A percentile compares a stretch with the other conserved stretches of the same genome.
These are phyloP conservation scores for Malthinus flaveolus DNA, from an alignment of 2,888 invertebrate genomes.

Conservation along the genomic window DNA sequence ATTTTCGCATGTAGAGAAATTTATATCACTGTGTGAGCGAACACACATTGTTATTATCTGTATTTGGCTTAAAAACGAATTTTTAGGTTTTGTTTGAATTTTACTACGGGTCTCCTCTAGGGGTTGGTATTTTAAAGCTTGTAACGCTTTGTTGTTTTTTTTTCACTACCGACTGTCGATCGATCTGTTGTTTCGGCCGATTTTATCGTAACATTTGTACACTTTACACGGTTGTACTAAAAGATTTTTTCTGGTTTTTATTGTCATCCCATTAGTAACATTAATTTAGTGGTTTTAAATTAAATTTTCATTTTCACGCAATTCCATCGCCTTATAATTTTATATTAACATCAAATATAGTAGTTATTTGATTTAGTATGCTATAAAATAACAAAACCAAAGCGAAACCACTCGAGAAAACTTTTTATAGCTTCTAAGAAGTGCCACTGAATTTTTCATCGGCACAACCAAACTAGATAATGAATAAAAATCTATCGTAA, in stretches of 20 bases:
- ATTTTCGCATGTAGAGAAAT: constrained; percentile 44
- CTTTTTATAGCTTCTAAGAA: constrained; percentile 13
- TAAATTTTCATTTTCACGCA: neutral
- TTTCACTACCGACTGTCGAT: constrained; percentile 30
- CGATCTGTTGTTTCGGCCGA: constrained; percentile 33
- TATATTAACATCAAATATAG: constrained; percentile 4
- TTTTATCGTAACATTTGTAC: constrained; percentile 12
- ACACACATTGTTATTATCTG: constrained; percentile 36
- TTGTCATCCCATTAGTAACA: neutral
- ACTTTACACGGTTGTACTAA: neutral
- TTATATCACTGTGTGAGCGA: constrained; percentile 35
- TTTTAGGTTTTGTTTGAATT: constrained; percentile 30
- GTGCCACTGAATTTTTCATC: constrained; percentile 18
- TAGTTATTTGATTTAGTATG: constrained; percentile 3
- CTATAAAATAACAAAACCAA: constrained; percentile 5
- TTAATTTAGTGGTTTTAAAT: neutral
- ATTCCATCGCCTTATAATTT: constrained; percentile 1
- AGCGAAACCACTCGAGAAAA: constrained; percentile 7
- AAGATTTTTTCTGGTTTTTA: neutral
- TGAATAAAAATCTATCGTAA: constrained; percentile 6
- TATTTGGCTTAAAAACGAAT: constrained; percentile 28
- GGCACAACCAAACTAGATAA: constrained; percentile 12
- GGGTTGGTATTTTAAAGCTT: constrained; percentile 23
- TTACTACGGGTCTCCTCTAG: constrained; percentile 17
- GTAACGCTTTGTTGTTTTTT: constrained; percentile 22